Evolutionary conservation across 2,888 invertebrate genomes (phyloP), one percentile per base, ranked within the genome.

Genomic region (Acanthopleura granulata): DNA sequence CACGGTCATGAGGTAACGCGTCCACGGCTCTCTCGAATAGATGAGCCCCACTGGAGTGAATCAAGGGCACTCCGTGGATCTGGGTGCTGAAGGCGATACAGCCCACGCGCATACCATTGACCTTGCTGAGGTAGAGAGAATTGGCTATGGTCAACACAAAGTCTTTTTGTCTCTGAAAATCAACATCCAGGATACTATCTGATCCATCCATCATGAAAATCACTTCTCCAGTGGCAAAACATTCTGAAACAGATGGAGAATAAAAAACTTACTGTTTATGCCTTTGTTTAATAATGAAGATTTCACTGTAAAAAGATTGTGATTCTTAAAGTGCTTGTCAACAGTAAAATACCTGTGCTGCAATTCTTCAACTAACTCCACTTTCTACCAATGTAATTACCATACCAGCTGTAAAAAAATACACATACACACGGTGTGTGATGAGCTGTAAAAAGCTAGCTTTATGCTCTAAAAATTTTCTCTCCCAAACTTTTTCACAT

Each of bases 141-240:
- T 27, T 27, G 66, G 66, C 66, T 22, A 66, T 66, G 22, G 15
- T 6, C 66, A 66, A 6, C 29, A 66, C 66, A 3, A 66, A 27
- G 29, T 66, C 66, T 27, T 27, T 66, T 27, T 66, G 25, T 66
- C 29, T 1, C 14, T 66, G 22, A 27, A 66, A 66, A 27, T 66
- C 25, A 18, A 66, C 22, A 27, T 22, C 66, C 16, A 27, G 6
- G 16, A 66, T 66, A 14, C 66, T 66, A 25, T 66, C 66, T 66
- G 66, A 66, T 66, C 66, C 66, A 66, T 66, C 66, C 66, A 66
- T 27, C 66, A 66, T 66, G 14, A 66, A 66, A 18, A 66, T 9
- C 4, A 66, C 29, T 14, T 66, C 66, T 12, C 66, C 66, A 22
- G 27, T 27, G 3, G 22, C 66, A 66, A 27, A 66, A 27, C 66